Evolutionary conservation across 2,797 vertebrate species (phyloP).

Genomic region (Anolis apletophallus): DNA sequence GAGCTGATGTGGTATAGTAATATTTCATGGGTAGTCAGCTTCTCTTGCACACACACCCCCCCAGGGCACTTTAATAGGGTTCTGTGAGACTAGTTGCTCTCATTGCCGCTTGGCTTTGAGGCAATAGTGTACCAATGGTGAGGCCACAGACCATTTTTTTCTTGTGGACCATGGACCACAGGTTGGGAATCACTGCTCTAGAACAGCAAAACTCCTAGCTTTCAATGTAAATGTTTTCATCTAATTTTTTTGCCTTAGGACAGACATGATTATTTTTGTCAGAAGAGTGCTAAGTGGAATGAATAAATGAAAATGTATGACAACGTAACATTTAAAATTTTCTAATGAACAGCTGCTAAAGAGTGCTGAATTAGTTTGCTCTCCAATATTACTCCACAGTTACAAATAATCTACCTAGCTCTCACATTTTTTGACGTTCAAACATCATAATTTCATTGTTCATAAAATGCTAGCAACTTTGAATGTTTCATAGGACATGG

Average conservation of each 20-base stretch:
- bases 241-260: not conserved
- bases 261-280: not conserved
- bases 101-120: no score
- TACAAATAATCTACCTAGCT: not conserved
- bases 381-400: not conserved
- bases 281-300: not conserved
- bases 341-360: not conserved
- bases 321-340: not conserved
- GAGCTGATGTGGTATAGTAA: no score
- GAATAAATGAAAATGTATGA: not conserved
- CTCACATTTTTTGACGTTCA: not conserved
- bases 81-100: no score
- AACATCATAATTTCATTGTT: not conserved
- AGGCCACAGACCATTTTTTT: no score
- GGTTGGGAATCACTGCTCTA: no score
- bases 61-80: no score
- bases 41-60: no score
- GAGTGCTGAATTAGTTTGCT: not conserved
- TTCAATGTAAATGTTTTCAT: not conserved
- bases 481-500: not conserved
- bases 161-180: no score
- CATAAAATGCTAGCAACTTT: not conserved
- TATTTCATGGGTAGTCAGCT: no score
- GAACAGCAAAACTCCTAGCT: not conserved
- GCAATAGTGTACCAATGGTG: no score